Percentiles rank a stretch among this genome's conserved stretches.
Evolutionary conservation across 1,140 invertebrate species (phyloP).

Genomic region (Heliconius himera): DNA sequence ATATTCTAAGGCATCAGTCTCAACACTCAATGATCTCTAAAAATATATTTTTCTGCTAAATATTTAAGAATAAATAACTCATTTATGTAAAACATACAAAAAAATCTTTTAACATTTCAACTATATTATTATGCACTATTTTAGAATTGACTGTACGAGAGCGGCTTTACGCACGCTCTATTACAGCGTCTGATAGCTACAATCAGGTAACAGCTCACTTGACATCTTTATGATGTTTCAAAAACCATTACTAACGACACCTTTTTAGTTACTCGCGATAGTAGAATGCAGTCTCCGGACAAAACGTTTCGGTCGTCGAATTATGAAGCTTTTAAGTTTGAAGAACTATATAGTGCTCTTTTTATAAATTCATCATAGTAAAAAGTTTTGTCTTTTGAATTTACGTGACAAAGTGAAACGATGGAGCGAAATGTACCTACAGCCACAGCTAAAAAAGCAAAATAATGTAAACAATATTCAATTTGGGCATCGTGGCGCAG

Average conservation of each 20-base stretch:
- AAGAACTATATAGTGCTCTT: background rate
- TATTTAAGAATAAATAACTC: background rate
- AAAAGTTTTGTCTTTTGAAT: background rate
- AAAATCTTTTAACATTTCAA: background rate
- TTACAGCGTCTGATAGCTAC: constrained; percentile 70
- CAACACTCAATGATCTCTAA: too few species aligned
- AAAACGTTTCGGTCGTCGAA: constrained; percentile 55
- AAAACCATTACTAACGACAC: constrained; percentile 81
- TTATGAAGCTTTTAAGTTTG: constrained; percentile 10
- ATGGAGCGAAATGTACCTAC: background rate
- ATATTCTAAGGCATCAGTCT: too few species aligned
- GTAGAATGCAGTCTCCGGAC: constrained; percentile 51
- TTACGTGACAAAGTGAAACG: background rate
- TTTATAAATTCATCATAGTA: constrained; percentile 9
- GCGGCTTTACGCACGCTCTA: constrained; percentile 62
- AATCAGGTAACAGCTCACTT: constrained; percentile 73
- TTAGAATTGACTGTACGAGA: constrained; percentile 44
- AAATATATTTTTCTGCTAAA: too few species aligned
- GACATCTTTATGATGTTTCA: constrained; percentile 81
- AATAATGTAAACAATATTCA: background rate
- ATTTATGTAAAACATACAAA: background rate
- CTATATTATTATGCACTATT: background rate
- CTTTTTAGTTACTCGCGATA: constrained; percentile 80
- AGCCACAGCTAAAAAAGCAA: background rate
- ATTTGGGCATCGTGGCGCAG: too few species aligned